A percentile compares a stretch with the other conserved stretches of the same genome.
phyloP scores from a whole-genome alignment of 2,113 vertebrate genomes.

The Sialia sialis region DNA sequence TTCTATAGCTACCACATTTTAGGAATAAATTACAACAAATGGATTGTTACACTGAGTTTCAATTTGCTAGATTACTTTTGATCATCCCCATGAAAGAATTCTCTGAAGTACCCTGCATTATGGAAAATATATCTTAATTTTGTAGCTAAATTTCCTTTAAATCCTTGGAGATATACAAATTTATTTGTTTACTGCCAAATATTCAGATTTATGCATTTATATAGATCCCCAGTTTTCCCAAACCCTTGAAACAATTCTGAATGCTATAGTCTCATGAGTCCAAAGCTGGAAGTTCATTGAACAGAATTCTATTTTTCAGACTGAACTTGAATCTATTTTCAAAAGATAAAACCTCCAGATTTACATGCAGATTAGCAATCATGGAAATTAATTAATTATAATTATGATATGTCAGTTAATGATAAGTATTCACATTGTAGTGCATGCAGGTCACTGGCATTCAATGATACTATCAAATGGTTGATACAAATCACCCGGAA shows the following conservation, averaged over 20 bases:
- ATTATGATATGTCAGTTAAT: neutral
- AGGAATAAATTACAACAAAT: neutral
- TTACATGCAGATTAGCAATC: neutral
- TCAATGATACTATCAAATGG: neutral
- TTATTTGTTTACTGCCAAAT: neutral
- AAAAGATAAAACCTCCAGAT: neutral
- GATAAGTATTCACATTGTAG: neutral
- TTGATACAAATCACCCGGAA: neutral
- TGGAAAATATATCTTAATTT: constrained; percentile 3
- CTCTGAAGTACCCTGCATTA: neutral
- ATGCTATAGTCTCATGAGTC: fast-evolving
- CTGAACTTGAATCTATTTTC: neutral
- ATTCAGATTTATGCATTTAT: neutral
- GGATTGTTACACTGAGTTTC: neutral
- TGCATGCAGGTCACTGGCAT: neutral
- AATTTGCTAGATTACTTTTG: neutral
- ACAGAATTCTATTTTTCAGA: neutral
- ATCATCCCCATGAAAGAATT: neutral
- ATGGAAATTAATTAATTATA: neutral
- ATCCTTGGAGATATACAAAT: neutral
- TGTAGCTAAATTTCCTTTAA: neutral
- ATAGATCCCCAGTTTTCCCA: neutral
- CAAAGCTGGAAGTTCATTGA: neutral
- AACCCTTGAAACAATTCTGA: neutral
- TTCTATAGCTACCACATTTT: neutral